phyloP scores from a whole-genome alignment of 64 coral and sea anemone species.

The Stichodactyla helianthus region DNA sequence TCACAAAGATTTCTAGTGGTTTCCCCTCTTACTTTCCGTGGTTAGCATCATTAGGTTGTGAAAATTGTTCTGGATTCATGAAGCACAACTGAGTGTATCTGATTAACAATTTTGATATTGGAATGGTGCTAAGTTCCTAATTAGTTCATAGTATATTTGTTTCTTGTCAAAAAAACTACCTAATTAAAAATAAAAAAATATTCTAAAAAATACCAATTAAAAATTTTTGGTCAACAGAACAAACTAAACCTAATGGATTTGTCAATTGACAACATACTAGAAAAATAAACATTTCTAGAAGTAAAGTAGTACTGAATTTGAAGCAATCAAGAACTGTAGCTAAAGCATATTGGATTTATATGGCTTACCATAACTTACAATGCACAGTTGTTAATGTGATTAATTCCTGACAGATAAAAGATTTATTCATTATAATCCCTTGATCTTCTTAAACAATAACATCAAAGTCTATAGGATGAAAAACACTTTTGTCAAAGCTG shows the following conservation, averaged over 20 bases:
- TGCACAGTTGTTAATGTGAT: background rate
- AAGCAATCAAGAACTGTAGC: background rate
- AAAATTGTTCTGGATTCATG: too few species aligned
- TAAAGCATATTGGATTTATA: background rate
- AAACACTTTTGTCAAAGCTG: background rate
- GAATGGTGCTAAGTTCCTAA: too few species aligned
- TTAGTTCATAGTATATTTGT: too few species aligned
- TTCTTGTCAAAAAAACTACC: too few species aligned
- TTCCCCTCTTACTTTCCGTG: too few species aligned
- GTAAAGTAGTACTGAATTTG: background rate
- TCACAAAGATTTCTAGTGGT: too few species aligned
- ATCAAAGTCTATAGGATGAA: background rate
- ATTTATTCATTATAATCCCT: background rate
- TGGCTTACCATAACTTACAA: background rate
- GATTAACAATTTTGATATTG: too few species aligned
- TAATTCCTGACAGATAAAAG: background rate
- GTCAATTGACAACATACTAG: background rate
- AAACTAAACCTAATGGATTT: background rate
- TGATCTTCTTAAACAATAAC: conserved; percentile 6
- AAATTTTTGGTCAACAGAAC: background rate
- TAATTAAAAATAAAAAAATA: too few species aligned
- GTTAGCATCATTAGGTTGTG: too few species aligned
- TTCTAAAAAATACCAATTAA: too few species aligned
- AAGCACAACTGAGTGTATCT: too few species aligned
- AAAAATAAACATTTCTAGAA: background rate